These are phyloP conservation scores for Tethya wilhelma DNA, from an alignment of 37 sponge, comb jelly and placozoan genomes.

Conservation along the genomic window DNA sequence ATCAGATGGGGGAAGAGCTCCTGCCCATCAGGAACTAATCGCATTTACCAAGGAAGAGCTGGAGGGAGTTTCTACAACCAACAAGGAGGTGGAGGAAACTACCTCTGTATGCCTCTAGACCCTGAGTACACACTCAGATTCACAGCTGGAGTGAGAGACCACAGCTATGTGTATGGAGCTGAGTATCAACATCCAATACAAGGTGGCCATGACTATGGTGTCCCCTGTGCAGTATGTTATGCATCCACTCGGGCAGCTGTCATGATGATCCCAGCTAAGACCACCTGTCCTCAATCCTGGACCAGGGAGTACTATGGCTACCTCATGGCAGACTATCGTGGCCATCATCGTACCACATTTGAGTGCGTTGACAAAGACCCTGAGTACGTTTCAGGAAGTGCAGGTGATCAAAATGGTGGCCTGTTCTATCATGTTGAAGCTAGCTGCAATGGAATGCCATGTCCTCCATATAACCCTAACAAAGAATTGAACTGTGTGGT, in stretches of 20 bases:
- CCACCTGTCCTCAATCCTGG: slow-evolving; percentile 28
- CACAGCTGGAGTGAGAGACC: background rate
- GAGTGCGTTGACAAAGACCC: slow-evolving; percentile 49
- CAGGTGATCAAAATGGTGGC: slow-evolving; percentile 22
- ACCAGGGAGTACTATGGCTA: slow-evolving; percentile 47
- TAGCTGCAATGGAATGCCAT: too few relatives aligned
- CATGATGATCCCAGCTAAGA: slow-evolving; percentile 48
- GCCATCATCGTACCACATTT: slow-evolving; percentile 9
- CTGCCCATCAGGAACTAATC: slow-evolving; percentile 48
- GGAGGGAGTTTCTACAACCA: slow-evolving; percentile 11
- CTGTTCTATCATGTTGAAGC: slow-evolving; percentile 42
- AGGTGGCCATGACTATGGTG: slow-evolving; percentile 3
- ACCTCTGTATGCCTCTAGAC: slow-evolving; percentile 45
- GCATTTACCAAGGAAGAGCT: slow-evolving; percentile 24
- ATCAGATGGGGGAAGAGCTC: slow-evolving; percentile 52
- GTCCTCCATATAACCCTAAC: too few relatives aligned
- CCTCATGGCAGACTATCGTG: slow-evolving; percentile 14
- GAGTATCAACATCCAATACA: slow-evolving; percentile 13
- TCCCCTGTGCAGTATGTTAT: slow-evolving; percentile 55
- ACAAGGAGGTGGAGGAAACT: slow-evolving; percentile 51
- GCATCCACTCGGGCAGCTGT: slow-evolving; percentile 6
- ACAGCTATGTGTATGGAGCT: slow-evolving; percentile 21
- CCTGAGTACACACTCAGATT: background rate
- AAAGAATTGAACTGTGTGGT: too few relatives aligned
- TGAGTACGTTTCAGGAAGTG: slow-evolving; percentile 12